phyloP scores from a whole-genome alignment of 2,113 vertebrate species.

The Plectropomus leopardus region DNA sequence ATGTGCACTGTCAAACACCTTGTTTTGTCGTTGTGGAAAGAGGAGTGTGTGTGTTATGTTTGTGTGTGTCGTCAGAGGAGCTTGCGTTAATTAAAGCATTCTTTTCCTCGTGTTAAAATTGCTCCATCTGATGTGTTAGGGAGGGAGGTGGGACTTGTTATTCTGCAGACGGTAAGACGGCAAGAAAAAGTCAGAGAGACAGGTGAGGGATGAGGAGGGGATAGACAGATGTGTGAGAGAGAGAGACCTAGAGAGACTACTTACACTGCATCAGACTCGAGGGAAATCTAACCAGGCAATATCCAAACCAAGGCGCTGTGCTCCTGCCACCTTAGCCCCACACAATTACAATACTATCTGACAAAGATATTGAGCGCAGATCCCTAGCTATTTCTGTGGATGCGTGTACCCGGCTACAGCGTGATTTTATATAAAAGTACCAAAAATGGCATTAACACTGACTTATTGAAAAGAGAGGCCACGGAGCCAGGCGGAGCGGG shows the following conservation, averaged over 20 bases:
- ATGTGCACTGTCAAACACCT: neutral
- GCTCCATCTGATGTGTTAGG: constrained; percentile 2
- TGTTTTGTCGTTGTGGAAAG: neutral
- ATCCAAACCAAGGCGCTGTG: constrained; percentile 74
- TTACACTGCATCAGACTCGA: constrained; percentile 71
- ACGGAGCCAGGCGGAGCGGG: constrained; percentile 37
- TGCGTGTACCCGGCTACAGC: constrained; percentile 33
- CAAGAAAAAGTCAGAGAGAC: constrained; percentile 24
- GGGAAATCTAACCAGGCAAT: constrained; percentile 85
- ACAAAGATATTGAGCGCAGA: constrained; percentile 82
- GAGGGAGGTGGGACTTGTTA: constrained; percentile 10
- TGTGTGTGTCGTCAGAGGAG: neutral
- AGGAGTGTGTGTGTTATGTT: neutral
- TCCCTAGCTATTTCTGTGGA: constrained; percentile 76
- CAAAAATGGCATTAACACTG: constrained; percentile 73
- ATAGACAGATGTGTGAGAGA: constrained; percentile 37
- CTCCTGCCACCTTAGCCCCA: constrained; percentile 75
- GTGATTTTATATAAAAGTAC: constrained; percentile 71
- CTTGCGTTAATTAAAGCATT: neutral
- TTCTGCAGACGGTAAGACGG: constrained; percentile 23
- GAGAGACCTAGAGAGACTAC: constrained; percentile 61
- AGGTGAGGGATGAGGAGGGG: constrained; percentile 1
- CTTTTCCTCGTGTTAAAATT: neutral
- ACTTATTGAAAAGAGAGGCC: constrained; percentile 71
- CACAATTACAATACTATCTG: constrained; percentile 84